Evolutionary conservation across 2,888 invertebrate genomes (phyloP), one percentile per base, ranked within the genome.

Genomic region (Hydrotaea cyrtoneurina): DNA sequence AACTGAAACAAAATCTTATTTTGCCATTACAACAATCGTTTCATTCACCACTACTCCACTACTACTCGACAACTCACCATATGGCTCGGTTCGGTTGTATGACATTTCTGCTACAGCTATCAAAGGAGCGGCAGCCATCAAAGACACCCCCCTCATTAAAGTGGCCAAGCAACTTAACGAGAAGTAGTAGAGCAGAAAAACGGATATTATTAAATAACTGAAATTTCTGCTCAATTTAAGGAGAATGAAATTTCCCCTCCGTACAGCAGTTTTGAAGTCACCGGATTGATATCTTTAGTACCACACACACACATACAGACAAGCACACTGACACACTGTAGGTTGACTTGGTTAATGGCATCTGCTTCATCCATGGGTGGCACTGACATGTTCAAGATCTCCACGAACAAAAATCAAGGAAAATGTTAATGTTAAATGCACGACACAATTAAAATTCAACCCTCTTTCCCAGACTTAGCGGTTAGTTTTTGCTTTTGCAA

Each of bases 141-240:
- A 13, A 62, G 2, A n/a, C n/a, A n/a, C 26, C 23, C 13, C 26
- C 64, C 64, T 36, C 26, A 64, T 64, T 64, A 64, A 31, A 36
- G n/a, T 36, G 64, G 64, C 64, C 64, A 31, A 64, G 64, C n/a
- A 64, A 64, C 39, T 64, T 8, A 19, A 53, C 53, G 3, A 21
- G 7, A 8, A 21, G 21, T 19, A 55, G 55, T 19, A 21, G 21
- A 55, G 55, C 21, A 55, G 26, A 15, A 59, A 55, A 59, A 23
- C 53, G 10, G 21, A 31, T 31, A 71, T 80, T 57, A 55, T 64
- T 46, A 84, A 78, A 81, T 74, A 82, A 78, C 82, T 85, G 59
- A 79, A 79, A 74, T 82, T 79, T 85, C 76, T 77, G 79, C 85
- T 82, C 85, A 73, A 85, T 85, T 85, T 74, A 69, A 78, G 78